These are phyloP conservation scores for Schmidtea mediterranea DNA, from an alignment of 1,140 invertebrate genomes.

Conservation along the genomic window DNA sequence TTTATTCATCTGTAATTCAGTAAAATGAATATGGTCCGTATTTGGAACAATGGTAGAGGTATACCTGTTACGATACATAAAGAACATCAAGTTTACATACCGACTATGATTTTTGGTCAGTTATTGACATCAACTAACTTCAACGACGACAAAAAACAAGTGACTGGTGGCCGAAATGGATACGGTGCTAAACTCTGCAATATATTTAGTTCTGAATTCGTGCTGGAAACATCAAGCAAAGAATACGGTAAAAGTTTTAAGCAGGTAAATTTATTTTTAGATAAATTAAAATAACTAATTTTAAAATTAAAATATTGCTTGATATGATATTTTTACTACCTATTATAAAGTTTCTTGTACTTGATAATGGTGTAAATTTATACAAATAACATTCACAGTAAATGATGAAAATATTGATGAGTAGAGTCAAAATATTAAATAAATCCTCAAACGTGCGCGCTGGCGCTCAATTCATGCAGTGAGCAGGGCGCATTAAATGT, in stretches of 20 bases:
- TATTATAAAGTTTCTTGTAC: too few species aligned
- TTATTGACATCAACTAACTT: conserved; percentile 93
- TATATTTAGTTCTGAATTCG: conserved; percentile 87
- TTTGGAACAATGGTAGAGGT: conserved; percentile 93
- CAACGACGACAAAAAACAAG: conserved; percentile 84
- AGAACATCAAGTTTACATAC: conserved; percentile 92
- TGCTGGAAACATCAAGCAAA: conserved; percentile 65
- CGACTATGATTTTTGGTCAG: conserved; percentile 97
- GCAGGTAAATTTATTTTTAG: conserved; percentile 32
- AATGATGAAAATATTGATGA: too few species aligned
- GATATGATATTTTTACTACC: too few species aligned
- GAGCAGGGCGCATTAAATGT: too few species aligned
- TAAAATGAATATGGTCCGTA: conserved; percentile 61
- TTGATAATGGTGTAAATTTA: too few species aligned
- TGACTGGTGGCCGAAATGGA: conserved; percentile 66
- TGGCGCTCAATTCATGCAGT: too few species aligned
- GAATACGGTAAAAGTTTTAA: conserved; percentile 44
- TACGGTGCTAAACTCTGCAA: conserved; percentile 98
- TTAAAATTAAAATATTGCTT: too few species aligned
- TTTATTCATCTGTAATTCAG: conserved; percentile 20
- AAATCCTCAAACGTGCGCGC: too few species aligned
- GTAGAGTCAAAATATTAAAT: too few species aligned
- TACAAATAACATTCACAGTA: too few species aligned
- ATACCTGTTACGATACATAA: conserved; percentile 92
- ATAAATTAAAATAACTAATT: too few species aligned